Evolutionary conservation across 2,888 invertebrate genomes (phyloP), one percentile per base, ranked within the genome.

Genomic region (Prosopocoilus inquinatus): DNA sequence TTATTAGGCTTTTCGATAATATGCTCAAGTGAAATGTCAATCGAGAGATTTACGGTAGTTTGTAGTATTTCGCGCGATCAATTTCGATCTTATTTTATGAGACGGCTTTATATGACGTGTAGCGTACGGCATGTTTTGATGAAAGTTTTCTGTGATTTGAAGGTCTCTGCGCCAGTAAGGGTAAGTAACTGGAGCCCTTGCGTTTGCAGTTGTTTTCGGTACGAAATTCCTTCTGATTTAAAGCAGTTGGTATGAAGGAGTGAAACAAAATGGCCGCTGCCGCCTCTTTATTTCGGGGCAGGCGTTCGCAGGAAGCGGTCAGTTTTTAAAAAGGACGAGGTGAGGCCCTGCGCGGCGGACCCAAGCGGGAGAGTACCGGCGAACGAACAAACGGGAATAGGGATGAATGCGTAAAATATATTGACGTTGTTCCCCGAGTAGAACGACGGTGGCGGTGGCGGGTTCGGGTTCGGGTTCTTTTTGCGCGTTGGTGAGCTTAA

Each of bases 401-500:
- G 46, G 12, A 32, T 47, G 50, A n/a, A 32, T 32, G 50, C 28
- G 41, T 51, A 57, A 57, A 57, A 57, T 57, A 56, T 56, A 57
- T 57, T 57, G 57, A 57, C 49, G 57, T 57, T 57, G 50, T 55
- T 51, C 46, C 50, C 32, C 47, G n/a, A 41, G 50, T 15, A 16
- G 52, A 36, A 41, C 45, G 51, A 52, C 47, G 32, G 47, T 47
- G 46, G 47, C 53, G 38, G 20, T 7, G 20, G 20, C 20, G 20
- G 20, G 20, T 28, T 28, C 5, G 20, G 20, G 20, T 28, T 28
- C 20, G 20, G 48, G 44, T 56, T 52, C 59, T 60, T 61, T 62
- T 48, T 57, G 56, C 58, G 58, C 52, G 58, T 53, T 55, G 59
- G 55, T 47, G 53, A 53, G 53, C 53, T 53, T 53, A 48, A 48